Evolutionary conservation across 1,140 invertebrate genomes (phyloP).

Genomic region (Zaprionus capensis): DNA sequence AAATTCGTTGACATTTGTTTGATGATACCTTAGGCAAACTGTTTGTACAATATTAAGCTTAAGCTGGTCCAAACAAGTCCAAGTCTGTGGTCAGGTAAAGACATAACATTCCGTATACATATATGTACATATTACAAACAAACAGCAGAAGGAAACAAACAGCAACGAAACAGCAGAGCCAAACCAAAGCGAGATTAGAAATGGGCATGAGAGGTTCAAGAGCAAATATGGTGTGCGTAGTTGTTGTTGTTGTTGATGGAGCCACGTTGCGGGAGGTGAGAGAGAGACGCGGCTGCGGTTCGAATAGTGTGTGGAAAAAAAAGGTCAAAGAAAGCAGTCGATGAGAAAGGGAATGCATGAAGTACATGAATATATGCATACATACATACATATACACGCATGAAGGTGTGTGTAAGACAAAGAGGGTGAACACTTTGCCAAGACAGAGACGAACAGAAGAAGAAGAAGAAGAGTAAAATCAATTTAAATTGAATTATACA

Average conservation of each 20-base stretch:
- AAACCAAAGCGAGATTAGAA: constrained; percentile 18
- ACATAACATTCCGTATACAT: background rate
- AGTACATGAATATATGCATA: constrained; percentile 1
- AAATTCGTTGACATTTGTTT: background rate
- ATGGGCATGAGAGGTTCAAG: constrained; percentile 21
- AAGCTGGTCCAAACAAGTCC: background rate
- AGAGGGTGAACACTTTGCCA: constrained; percentile 24
- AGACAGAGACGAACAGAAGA: constrained; percentile 22
- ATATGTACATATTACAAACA: constrained; percentile 1
- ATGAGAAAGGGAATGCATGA: constrained; percentile 33
- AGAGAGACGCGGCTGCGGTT: background rate
- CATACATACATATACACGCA: background rate
- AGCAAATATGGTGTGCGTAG: constrained; percentile 18
- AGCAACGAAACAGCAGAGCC: constrained; percentile 1
- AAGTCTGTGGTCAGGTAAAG: background rate
- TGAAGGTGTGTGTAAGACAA: constrained; percentile 20
- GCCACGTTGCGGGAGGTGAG: constrained; percentile 9
- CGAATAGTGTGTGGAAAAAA: constrained; percentile 38
- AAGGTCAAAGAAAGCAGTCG: constrained; percentile 37
- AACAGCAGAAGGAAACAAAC: constrained; percentile 3
- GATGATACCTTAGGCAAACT: constrained; percentile 1
- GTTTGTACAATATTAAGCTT: background rate
- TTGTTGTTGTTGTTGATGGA: constrained; percentile 10
- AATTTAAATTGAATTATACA: constrained; percentile 80
- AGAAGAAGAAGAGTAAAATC: constrained; percentile 57